A percentile compares a stretch with the other conserved stretches of the same genome.
Conservation (phyloP, 2,888 invertebrate species). For the Hybos culiciformis region DNA sequence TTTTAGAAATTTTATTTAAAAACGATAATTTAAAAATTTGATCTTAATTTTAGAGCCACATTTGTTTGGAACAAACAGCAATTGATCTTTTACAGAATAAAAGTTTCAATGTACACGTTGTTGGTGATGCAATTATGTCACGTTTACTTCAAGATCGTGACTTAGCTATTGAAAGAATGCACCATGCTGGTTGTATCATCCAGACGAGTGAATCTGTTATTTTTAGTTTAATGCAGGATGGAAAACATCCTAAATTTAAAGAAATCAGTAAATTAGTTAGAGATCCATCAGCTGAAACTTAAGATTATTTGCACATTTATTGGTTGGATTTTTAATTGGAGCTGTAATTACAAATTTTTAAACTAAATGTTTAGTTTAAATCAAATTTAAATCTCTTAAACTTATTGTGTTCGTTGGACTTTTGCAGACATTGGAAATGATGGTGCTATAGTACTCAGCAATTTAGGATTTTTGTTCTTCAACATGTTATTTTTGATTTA, state of each 20-base stretch:
- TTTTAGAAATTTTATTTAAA: no score
- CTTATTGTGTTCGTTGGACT: no score
- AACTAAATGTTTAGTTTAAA: no score
- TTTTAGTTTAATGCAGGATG: constrained; percentile 58
- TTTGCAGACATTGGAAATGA: no score
- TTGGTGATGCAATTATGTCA: constrained; percentile 67
- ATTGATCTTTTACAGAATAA: constrained; percentile 47
- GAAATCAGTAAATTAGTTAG: constrained; percentile 49
- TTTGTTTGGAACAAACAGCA: constrained; percentile 67
- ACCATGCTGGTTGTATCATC: constrained; percentile 60
- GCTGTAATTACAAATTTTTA: no score
- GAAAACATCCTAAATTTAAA: constrained; percentile 61
- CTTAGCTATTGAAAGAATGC: constrained; percentile 57
- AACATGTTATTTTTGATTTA: no score
- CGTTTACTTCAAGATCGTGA: constrained; percentile 53
- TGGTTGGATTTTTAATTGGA: no score
- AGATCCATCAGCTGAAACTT: no score
- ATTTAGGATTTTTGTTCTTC: no score
- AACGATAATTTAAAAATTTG: not conserved
- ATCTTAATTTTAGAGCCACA: constrained; percentile 48
- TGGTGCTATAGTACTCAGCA: no score
- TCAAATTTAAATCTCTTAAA: no score
- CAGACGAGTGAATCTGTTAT: constrained; percentile 65
- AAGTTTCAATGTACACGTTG: constrained; percentile 53
- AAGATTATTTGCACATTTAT: no score